phyloP scores from a whole-genome alignment of 2,797 vertebrate species.

The Falco rusticolus region DNA sequence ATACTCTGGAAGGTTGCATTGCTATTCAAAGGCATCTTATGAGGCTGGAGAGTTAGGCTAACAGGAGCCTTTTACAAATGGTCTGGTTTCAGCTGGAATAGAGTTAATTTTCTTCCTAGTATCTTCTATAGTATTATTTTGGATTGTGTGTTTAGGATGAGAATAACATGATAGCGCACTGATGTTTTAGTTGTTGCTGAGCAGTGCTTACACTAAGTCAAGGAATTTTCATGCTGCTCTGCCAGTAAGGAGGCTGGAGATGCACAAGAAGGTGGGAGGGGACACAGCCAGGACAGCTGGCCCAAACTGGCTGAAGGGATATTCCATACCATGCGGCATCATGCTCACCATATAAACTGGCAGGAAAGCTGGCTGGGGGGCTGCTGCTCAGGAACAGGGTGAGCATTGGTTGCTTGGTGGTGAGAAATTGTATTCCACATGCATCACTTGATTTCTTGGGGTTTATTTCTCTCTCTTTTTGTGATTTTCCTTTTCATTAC shows the following conservation, averaged over 20 bases:
- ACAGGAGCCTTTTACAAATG: neutral
- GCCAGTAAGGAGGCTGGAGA: neutral
- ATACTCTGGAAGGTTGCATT: neutral
- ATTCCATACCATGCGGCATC: neutral
- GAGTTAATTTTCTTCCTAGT: neutral
- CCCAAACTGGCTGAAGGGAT: rapidly evolving
- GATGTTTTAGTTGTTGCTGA: neutral
- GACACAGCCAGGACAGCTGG: neutral
- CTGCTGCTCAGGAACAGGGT: neutral
- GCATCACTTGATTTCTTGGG: neutral
- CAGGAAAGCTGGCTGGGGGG: neutral
- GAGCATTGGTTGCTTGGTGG: neutral
- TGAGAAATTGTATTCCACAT: neutral
- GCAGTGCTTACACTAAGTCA: neutral
- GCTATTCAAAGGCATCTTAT: neutral
- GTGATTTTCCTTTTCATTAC: neutral
- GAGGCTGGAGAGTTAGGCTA: neutral
- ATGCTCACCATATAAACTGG: neutral
- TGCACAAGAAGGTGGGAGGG: neutral
- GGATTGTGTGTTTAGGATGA: neutral
- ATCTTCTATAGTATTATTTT: neutral
- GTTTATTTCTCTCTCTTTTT: neutral
- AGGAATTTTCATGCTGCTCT: neutral
- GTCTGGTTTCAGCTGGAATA: neutral
- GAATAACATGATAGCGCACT: neutral